These are phyloP conservation scores for Rattus rattus DNA, from an alignment of 2,113 vertebrate genomes.

Conservation along the genomic window DNA sequence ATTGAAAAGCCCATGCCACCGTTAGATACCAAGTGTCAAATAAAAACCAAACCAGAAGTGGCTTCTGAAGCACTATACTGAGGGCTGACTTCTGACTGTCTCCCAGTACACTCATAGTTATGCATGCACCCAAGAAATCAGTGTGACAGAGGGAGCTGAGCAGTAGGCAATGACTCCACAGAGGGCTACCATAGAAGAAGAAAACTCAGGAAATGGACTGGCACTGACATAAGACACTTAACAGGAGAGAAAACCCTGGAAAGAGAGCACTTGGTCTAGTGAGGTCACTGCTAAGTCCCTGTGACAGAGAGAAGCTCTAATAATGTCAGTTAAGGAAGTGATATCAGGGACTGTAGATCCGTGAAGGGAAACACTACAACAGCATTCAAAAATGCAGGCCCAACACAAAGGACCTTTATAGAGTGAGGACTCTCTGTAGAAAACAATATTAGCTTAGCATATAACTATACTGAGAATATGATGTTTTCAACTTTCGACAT, in stretches of 20 bases:
- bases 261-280: background rate
- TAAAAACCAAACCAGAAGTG: background rate
- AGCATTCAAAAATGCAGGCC: background rate
- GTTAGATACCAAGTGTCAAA: background rate
- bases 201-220: constrained; percentile 5
- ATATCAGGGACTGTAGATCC: background rate
- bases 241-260: background rate
- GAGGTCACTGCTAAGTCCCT: background rate
- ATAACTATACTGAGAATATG: constrained; percentile 35
- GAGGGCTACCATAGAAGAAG: background rate
- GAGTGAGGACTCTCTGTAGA: background rate
- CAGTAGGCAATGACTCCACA: background rate
- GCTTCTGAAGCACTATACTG: background rate
- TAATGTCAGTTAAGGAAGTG: background rate
- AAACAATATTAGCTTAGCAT: constrained; percentile 26
- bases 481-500: constrained; percentile 2
- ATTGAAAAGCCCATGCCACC: background rate
- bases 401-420: background rate
- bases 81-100: background rate
- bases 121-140: background rate
- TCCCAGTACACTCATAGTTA: background rate
- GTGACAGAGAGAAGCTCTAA: background rate
- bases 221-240: background rate
- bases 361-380: background rate
- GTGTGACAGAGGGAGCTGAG: background rate